These are phyloP conservation scores for Brachypalpus laphriformis DNA, from an alignment of 2,888 invertebrate species.

Conservation along the genomic window DNA sequence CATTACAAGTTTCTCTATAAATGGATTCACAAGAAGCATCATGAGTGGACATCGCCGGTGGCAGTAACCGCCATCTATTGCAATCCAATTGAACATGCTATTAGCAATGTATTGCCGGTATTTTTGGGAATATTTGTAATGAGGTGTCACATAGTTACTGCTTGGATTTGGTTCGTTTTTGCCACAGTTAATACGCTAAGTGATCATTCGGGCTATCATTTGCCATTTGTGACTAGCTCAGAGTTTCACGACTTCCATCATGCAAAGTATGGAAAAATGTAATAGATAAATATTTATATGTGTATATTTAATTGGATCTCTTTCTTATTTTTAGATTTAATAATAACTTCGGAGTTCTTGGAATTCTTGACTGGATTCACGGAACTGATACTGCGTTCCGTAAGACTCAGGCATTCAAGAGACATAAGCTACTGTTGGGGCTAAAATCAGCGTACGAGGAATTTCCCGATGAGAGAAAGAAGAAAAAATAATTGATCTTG, in stretches of 20 bases:
- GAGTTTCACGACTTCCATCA: slow-evolving; percentile 95
- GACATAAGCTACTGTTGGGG: slow-evolving; percentile 19
- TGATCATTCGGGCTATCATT: slow-evolving; percentile 92
- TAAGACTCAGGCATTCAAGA: slow-evolving; percentile 29
- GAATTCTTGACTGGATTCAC: slow-evolving; percentile 47
- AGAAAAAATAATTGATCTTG: not conserved
- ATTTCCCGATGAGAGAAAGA: slow-evolving; percentile 14
- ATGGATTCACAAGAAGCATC: slow-evolving; percentile 92
- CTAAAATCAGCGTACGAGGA: slow-evolving; percentile 26
- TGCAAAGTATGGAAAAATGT: slow-evolving; percentile 86
- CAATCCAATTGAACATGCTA: slow-evolving; percentile 89
- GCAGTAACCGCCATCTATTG: slow-evolving; percentile 91
- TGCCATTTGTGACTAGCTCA: slow-evolving; percentile 91
- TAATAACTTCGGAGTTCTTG: slow-evolving; percentile 41
- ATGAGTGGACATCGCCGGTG: slow-evolving; percentile 93
- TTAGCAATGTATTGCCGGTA: slow-evolving; percentile 90
- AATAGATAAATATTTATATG: not conserved
- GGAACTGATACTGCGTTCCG: slow-evolving; percentile 45
- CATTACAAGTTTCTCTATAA: slow-evolving; percentile 90
- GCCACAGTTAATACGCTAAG: slow-evolving; percentile 90
- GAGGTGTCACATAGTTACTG: slow-evolving; percentile 88
- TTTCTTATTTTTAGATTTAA: slow-evolving; percentile 22
- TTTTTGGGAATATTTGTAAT: slow-evolving; percentile 87
- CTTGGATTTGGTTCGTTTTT: slow-evolving; percentile 89
- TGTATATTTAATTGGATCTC: not conserved